Evolutionary conservation across 2,113 vertebrate species (phyloP).

Genomic region (Cyanoderma ruficeps): DNA sequence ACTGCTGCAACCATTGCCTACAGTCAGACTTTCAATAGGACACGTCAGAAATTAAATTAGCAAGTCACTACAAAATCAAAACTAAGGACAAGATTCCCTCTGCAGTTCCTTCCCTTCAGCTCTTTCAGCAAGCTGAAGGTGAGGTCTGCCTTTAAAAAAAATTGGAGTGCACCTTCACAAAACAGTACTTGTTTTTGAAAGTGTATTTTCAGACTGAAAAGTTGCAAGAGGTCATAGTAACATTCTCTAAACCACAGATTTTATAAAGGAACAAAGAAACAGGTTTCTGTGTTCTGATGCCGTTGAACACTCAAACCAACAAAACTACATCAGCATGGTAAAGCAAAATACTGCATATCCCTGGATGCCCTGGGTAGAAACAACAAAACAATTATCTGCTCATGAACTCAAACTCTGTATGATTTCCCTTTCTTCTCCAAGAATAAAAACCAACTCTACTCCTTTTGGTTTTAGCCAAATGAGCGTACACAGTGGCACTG

Average conservation of each 20-base stretch:
- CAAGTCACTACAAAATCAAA: neutral
- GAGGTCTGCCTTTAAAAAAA: neutral
- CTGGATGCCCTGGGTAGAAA: neutral
- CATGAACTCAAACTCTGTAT: neutral
- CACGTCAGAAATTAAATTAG: neutral
- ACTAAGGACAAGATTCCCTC: neutral
- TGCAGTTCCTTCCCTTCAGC: neutral
- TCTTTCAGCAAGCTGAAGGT: neutral
- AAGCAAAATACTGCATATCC: neutral
- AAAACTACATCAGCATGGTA: neutral
- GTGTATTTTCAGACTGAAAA: neutral
- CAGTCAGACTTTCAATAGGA: neutral
- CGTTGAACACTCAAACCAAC: neutral
- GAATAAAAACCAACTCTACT: neutral
- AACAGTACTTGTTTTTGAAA: neutral
- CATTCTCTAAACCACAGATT: neutral
- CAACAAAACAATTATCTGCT: neutral
- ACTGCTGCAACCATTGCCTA: neutral
- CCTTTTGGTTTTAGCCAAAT: neutral
- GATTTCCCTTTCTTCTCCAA: neutral
- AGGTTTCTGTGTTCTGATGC: neutral
- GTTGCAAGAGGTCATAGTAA: neutral
- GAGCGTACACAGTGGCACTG: neutral
- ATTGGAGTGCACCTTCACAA: neutral
- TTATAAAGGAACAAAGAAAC: neutral